Evolutionary conservation across 2,888 invertebrate genomes (phyloP).

Genomic region (Cheilosia grossa): DNA sequence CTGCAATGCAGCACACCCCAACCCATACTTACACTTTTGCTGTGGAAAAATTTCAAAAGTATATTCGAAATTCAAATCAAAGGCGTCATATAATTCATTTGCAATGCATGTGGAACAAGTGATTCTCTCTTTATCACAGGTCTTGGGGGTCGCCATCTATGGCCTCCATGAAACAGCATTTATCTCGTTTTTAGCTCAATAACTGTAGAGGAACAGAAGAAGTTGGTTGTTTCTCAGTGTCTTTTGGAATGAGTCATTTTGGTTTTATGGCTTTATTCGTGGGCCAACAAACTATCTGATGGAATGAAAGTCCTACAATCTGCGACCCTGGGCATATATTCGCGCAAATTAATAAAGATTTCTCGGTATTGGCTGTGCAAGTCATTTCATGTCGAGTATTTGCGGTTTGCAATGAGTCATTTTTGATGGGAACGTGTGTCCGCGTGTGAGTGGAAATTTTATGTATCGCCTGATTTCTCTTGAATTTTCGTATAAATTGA

Average conservation of each 20-base stretch:
- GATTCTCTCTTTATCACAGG: conserved; percentile 16
- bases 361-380: neutral
- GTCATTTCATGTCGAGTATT: neutral
- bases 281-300: conserved; percentile 37
- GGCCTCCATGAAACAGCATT: conserved; percentile 14
- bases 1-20: conserved; percentile 23
- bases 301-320: conserved; percentile 2
- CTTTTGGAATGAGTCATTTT: conserved; percentile 38
- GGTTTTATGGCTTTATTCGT: conserved; percentile 21
- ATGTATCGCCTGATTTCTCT: too few relatives aligned
- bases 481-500: too few relatives aligned
- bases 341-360: neutral
- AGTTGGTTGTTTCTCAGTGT: conserved; percentile 23
- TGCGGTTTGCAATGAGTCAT: neutral
- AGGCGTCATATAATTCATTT: conserved; percentile 13
- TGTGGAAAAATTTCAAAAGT: neutral
- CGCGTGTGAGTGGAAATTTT: too few relatives aligned
- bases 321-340: neutral
- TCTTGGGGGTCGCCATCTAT: conserved; percentile 18
- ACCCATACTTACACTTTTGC: neutral
- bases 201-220: conserved; percentile 8
- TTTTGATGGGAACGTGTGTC: too few relatives aligned
- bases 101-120: conserved; percentile 14
- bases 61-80: conserved; percentile 14
- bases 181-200: conserved; percentile 32